These are phyloP conservation scores for Onychomys arenicola DNA, from an alignment of 2,797 vertebrate species.

Conservation along the genomic window DNA sequence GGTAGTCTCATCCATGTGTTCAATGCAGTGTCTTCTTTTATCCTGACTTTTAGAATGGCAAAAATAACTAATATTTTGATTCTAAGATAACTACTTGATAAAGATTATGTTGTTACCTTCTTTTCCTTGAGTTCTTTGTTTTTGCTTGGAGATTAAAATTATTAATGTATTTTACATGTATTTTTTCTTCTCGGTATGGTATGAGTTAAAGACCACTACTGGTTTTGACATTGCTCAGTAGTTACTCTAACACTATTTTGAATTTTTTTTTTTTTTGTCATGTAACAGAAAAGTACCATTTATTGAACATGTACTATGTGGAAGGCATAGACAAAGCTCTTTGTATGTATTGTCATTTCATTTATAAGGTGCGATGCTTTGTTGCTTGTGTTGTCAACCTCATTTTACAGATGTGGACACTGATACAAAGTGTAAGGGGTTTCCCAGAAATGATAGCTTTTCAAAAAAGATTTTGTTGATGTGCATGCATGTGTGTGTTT, in stretches of 20 bases:
- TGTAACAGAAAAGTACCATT: neutral
- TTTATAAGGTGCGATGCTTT: neutral
- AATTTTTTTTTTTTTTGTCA: neutral
- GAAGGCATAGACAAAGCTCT: neutral
- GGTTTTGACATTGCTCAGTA: neutral
- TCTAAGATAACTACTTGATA: slow-evolving; percentile 46
- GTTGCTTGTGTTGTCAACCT: neutral
- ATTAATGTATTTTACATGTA: neutral
- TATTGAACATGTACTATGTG: neutral
- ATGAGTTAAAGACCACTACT: slow-evolving; percentile 38
- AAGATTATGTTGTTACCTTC: neutral
- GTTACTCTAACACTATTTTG: neutral
- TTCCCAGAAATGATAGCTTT: neutral
- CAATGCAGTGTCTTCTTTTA: neutral
- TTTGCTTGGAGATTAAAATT: slow-evolving; percentile 35
- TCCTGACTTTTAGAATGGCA: neutral
- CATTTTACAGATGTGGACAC: neutral
- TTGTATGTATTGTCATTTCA: neutral
- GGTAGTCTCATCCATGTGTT: neutral
- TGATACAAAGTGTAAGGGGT: neutral
- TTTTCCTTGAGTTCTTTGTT: slow-evolving; percentile 45
- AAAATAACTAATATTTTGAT: slow-evolving; percentile 18
- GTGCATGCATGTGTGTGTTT: neutral
- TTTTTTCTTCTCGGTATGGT: neutral
- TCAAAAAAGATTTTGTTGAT: neutral